A percentile compares a stretch with the other conserved stretches of the same genome.
These are phyloP conservation scores for Nymphicus hollandicus DNA, from an alignment of 2,113 vertebrate species.

Conservation along the genomic window DNA sequence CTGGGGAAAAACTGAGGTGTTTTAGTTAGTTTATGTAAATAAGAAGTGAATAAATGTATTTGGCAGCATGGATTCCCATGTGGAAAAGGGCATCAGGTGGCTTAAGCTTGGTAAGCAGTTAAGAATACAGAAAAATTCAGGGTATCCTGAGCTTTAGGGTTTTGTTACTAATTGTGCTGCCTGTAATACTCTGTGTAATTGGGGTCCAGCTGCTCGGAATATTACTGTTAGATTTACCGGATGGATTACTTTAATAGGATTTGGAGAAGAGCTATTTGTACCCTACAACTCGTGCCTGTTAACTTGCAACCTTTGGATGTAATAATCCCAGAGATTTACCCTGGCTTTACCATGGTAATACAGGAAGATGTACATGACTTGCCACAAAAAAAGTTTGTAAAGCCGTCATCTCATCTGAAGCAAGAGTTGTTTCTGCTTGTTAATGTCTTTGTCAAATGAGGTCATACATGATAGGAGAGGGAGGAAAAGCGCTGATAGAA, in stretches of 20 bases:
- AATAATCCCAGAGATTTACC: conserved; percentile 17
- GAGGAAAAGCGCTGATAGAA: neutral
- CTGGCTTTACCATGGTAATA: neutral
- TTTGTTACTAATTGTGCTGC: conserved; percentile 3
- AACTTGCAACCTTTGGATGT: conserved; percentile 11
- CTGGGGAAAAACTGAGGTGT: neutral
- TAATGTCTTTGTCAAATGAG: neutral
- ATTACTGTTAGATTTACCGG: neutral
- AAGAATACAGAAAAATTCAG: neutral
- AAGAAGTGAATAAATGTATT: neutral
- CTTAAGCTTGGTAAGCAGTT: neutral
- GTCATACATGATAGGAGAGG: neutral
- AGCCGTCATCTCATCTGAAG: neutral
- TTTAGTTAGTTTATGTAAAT: neutral
- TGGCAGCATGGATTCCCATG: neutral
- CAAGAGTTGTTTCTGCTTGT: neutral
- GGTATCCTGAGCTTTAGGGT: neutral
- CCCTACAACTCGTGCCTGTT: neutral
- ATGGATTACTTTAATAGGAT: conserved; percentile 43
- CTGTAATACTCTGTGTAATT: neutral
- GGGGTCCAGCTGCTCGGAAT: conserved; percentile 33
- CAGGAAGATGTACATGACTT: neutral
- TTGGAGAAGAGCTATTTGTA: conserved; percentile 5
- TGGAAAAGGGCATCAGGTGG: neutral
- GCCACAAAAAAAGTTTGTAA: neutral